These are phyloP conservation scores for Drosophila kurseongensis DNA, from an alignment of 1,140 invertebrate species.

Conservation along the genomic window DNA sequence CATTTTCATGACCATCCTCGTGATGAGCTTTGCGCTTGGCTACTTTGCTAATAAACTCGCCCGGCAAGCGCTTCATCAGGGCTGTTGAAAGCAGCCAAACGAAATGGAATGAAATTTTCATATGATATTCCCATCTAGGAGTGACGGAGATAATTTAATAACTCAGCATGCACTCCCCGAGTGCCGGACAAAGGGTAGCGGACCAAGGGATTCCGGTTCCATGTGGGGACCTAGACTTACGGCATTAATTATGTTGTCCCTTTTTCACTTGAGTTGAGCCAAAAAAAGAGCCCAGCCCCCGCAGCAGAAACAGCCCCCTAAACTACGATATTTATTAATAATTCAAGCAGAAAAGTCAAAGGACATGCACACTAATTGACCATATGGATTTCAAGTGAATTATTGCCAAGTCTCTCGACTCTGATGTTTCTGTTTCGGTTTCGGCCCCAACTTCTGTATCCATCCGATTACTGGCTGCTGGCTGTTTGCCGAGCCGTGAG, in stretches of 20 bases:
- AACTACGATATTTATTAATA: constrained; percentile 68
- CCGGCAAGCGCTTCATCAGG: constrained; percentile 63
- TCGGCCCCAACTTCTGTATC: constrained; percentile 9
- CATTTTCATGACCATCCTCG: constrained; percentile 48
- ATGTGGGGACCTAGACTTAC: constrained; percentile 27
- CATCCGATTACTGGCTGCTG: constrained; percentile 1
- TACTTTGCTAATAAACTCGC: constrained; percentile 81
- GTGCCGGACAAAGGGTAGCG: constrained; percentile 10
- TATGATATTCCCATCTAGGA: constrained; percentile 81
- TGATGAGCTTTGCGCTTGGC: constrained; percentile 75
- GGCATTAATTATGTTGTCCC: constrained; percentile 80
- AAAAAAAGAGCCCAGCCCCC: neutral
- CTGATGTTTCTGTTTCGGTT: constrained; percentile 10
- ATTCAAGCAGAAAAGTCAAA: constrained; percentile 79
- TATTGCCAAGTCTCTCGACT: constrained; percentile 29
- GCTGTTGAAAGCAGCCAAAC: constrained; percentile 66
- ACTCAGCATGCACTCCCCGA: constrained; percentile 70
- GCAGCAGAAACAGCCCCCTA: neutral
- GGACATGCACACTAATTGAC: constrained; percentile 77
- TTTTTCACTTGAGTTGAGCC: constrained; percentile 65
- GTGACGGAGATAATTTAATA: constrained; percentile 80
- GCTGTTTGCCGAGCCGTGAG: constrained; percentile 31
- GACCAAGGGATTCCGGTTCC: constrained; percentile 1
- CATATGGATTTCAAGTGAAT: constrained; percentile 76
- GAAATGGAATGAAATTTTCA: constrained; percentile 83